Evolutionary conservation across 53 echinoderm and acorn worm genomes (phyloP).

Genomic region (Pentamera pediparva): DNA sequence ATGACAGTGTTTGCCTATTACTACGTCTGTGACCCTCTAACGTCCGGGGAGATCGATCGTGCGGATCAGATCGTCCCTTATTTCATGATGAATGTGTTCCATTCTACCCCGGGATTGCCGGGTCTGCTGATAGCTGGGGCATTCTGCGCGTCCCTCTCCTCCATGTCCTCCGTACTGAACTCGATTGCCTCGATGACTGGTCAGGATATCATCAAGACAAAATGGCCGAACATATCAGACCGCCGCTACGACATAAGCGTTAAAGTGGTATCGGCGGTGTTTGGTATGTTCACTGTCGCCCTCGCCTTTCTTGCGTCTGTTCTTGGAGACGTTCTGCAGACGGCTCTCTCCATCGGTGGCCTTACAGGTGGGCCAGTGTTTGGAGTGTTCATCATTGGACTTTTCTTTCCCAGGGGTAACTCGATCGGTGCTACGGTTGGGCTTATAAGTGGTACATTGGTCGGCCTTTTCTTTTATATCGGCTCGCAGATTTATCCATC

Average conservation of each 20-base stretch:
- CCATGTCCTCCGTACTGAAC: conserved; percentile 19
- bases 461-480: background rate
- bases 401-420: conserved; percentile 1
- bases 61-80: conserved; percentile 36
- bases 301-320: conserved; percentile 34
- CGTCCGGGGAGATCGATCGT: background rate
- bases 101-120: conserved; percentile 30
- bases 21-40: conserved; percentile 26
- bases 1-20: conserved; percentile 31
- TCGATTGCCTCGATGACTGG: conserved; percentile 10
- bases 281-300: background rate
- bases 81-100: conserved; percentile 39
- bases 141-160: conserved; percentile 46
- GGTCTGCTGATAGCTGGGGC: conserved; percentile 44
- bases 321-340: conserved; percentile 17
- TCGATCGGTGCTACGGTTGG: conserved; percentile 9
- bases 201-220: conserved; percentile 19
- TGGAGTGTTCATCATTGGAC: background rate
- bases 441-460: conserved; percentile 6
- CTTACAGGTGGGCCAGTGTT: conserved; percentile 8
- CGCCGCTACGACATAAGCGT: background rate
- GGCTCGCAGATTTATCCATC: conserved; percentile 16
- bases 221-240: conserved; percentile 1
- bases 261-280: conserved; percentile 5
- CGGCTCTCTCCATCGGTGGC: conserved; percentile 6